phyloP scores from a whole-genome alignment of 2,888 invertebrate genomes.

The Drosophila helvetica region DNA sequence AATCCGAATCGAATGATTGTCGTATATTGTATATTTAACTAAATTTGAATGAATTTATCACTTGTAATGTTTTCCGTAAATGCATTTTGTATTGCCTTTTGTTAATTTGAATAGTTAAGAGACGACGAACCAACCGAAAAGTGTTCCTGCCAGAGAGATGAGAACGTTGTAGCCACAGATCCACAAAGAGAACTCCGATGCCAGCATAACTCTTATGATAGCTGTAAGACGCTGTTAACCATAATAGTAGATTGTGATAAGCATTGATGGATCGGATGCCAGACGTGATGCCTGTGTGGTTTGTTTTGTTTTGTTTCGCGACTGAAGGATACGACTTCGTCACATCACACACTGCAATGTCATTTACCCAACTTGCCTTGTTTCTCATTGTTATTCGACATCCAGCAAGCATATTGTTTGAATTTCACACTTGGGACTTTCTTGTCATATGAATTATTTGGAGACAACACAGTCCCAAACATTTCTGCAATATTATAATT shows the following conservation, averaged over 20 bases:
- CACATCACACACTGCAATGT: constrained; percentile 16
- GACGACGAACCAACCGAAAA: constrained; percentile 57
- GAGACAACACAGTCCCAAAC: constrained; percentile 32
- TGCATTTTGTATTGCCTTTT: constrained; percentile 42
- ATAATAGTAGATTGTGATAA: constrained; percentile 43
- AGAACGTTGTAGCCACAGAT: not conserved
- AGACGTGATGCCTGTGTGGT: constrained; percentile 15
- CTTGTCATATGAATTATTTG: not conserved
- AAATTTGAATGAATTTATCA: not conserved
- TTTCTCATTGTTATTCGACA: not conserved
- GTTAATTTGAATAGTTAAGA: constrained; percentile 52
- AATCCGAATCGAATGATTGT: not conserved
- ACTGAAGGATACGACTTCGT: constrained; percentile 10
- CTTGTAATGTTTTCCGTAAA: constrained; percentile 19
- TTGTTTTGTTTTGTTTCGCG: constrained; percentile 22
- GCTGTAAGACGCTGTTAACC: constrained; percentile 20
- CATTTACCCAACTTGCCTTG: constrained; percentile 22
- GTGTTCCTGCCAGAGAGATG: constrained; percentile 58
- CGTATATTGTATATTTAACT: not conserved
- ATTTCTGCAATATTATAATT: constrained; percentile 64
- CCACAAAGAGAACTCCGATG: constrained; percentile 1
- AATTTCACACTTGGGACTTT: constrained; percentile 6
- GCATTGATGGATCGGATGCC: constrained; percentile 13
- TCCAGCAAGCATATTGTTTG: not conserved
- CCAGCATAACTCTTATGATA: constrained; percentile 15